Evolutionary conservation across 2,888 invertebrate species (phyloP), one percentile per base, ranked within the genome.

Genomic region (Psylliodes chrysocephalus): DNA sequence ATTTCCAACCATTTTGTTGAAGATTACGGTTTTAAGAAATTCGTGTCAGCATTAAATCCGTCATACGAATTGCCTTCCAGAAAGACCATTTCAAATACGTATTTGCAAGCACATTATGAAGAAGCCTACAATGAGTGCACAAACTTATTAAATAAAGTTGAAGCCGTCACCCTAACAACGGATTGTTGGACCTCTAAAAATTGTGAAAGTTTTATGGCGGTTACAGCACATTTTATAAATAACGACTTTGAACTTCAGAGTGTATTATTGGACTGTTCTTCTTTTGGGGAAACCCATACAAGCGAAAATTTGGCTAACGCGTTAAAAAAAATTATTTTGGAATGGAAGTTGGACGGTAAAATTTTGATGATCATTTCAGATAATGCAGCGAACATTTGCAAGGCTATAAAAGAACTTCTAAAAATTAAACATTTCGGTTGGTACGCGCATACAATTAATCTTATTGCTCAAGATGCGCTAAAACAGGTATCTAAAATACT

Each of bases 131-230:
- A 59, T 19, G n/a, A 2, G 4, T 60, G 35, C 8, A 63, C 52
- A 55, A 14, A 40, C 7, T 5, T 53, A 7, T 14, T 66, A 18
- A 8, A 18, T 53, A 53, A 62, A 7, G 69, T 71, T 38, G 51
- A 47, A 54, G 57, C 65, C 19, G 69, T 72, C 5, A 68, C 71
- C 35, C 12, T 78, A 35, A 78, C 77, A 19, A 76, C 75, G 4
- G 78, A 78, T 65, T 71, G 72, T 49, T 77, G 77, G 77, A 76
- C 77, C 12, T 78, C 77, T 5, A 14, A 59, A 6, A 75, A 69
- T 49, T 71, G 64, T 18, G 76, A 77, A 49, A 72, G 65, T 63
- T 77, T 66, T 66, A 60, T 77, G 38, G 75, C 67, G 17, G 71
- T 75, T n/a, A n/a, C n/a, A n/a, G n/a, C n/a, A n/a, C n/a, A n/a